Evolutionary conservation across 2,888 invertebrate species (phyloP).

Genomic region (Idaea aversata): DNA sequence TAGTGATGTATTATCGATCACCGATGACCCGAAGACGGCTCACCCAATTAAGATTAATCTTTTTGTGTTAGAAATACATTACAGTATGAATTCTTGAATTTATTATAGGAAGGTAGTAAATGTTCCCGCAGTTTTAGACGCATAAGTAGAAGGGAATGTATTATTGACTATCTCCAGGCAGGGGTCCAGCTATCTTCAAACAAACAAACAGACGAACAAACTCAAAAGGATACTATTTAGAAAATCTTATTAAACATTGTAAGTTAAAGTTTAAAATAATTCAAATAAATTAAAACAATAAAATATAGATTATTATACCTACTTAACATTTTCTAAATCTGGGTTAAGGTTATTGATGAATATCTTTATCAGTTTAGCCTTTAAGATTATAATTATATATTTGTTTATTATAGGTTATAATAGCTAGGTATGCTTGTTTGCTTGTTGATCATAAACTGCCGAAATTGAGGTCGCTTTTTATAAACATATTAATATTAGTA

Average conservation of each 20-base stretch:
- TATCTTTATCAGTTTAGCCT: constrained; percentile 27
- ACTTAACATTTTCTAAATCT: not conserved
- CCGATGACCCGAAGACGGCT: no score
- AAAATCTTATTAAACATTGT: not conserved
- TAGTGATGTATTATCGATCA: no score
- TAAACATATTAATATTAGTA: not conserved
- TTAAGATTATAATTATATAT: not conserved
- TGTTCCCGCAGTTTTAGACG: no score
- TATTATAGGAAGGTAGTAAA: no score
- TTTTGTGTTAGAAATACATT: no score
- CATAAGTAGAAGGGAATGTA: no score
- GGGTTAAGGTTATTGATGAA: not conserved
- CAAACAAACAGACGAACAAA: no score
- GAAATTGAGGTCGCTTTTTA: not conserved
- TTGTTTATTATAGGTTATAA: not conserved
- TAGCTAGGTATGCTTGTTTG: not conserved
- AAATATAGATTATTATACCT: not conserved
- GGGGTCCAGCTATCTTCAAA: no score
- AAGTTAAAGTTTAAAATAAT: not conserved
- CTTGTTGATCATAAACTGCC: not conserved
- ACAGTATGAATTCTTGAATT: no score
- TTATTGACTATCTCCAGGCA: no score
- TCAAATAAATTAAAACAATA: not conserved
- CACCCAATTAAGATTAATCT: no score
- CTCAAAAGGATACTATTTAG: no score